phyloP scores from a whole-genome alignment of 2,113 vertebrate species.

The Mustela nigripes region DNA sequence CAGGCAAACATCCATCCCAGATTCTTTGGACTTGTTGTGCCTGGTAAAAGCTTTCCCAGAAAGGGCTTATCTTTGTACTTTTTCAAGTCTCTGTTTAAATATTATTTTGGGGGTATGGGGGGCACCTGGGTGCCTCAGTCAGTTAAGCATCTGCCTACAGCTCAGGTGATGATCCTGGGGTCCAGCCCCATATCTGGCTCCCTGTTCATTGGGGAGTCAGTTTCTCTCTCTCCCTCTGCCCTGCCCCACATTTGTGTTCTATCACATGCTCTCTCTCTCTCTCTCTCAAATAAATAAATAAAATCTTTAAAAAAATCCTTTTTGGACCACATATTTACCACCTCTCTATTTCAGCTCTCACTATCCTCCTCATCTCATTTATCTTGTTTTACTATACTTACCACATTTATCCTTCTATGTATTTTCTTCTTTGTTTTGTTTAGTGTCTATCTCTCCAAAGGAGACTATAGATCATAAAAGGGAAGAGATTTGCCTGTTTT shows the following conservation, averaged over 20 bases:
- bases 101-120: background rate
- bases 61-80: background rate
- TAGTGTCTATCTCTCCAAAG: background rate
- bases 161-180: background rate
- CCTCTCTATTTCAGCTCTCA: background rate
- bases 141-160: too few species aligned
- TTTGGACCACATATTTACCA: background rate
- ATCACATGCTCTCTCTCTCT: background rate
- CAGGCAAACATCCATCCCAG: background rate
- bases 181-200: background rate
- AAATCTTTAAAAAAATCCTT: background rate
- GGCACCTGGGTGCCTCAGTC: background rate
- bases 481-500: background rate
- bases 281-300: background rate
- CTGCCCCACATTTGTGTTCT: background rate
- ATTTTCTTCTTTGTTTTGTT: background rate
- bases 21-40: background rate
- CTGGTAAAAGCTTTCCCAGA: background rate
- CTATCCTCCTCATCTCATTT: background rate
- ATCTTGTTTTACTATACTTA: background rate
- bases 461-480: background rate
- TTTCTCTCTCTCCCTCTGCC: background rate
- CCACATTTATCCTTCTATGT: background rate
- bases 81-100: background rate
- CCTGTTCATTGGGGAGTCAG: background rate